phyloP scores from a whole-genome alignment of 2,888 invertebrate species.

The Eudasyphora cyanicolor region DNA sequence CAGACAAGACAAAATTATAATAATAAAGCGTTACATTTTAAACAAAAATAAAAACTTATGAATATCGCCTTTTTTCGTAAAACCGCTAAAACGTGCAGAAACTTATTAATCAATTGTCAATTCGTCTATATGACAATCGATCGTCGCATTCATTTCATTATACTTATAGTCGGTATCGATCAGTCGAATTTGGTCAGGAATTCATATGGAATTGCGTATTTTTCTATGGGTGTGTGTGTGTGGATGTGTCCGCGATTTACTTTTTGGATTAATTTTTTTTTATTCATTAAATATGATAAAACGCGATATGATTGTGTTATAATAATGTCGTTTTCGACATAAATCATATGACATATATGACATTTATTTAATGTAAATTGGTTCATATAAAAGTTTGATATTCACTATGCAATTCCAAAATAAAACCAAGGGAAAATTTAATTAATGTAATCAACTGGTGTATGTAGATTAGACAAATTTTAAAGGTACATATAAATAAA shows the following conservation, averaged over 20 bases:
- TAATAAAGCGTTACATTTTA: conserved; percentile 65
- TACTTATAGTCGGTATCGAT: not conserved
- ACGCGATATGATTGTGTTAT: conserved; percentile 52
- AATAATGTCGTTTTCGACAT: conserved; percentile 68
- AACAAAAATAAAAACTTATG: conserved; percentile 39
- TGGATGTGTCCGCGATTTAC: conserved; percentile 26
- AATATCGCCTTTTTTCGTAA: conserved; percentile 29
- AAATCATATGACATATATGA: conserved; percentile 76
- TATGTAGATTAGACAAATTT: too few species aligned
- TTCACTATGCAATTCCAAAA: not conserved
- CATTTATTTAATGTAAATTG: conserved; percentile 75
- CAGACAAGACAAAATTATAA: conserved; percentile 58
- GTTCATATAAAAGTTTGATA: conserved; percentile 74
- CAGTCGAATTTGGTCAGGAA: not conserved
- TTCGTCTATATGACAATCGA: too few species aligned
- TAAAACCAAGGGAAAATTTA: too few species aligned
- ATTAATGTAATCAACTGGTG: too few species aligned
- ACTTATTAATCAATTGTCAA: conserved; percentile 50
- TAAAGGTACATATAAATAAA: too few species aligned
- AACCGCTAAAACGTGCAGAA: conserved; percentile 54
- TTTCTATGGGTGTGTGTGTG: not conserved
- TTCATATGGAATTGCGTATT: conserved; percentile 12
- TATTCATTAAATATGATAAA: conserved; percentile 32
- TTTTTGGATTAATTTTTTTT: not conserved
- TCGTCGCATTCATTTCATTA: not conserved